Evolutionary conservation across 2,797 vertebrate species (phyloP).

Genomic region (Lithobates pipiens): DNA sequence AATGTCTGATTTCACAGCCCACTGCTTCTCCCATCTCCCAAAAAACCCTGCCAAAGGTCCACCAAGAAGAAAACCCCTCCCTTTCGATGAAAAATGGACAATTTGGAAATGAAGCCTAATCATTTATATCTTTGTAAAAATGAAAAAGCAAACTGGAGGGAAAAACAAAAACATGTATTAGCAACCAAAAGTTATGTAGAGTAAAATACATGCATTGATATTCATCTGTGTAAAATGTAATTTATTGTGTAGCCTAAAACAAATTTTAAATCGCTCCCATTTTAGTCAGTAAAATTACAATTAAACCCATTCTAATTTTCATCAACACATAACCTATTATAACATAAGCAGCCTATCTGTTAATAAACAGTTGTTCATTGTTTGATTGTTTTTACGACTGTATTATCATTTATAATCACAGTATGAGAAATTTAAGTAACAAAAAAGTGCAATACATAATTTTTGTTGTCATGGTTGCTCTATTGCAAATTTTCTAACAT

Average conservation of each 20-base stretch:
- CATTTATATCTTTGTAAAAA: conserved; percentile 14
- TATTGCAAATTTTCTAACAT: neutral
- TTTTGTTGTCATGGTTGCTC: neutral
- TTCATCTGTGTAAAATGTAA: neutral
- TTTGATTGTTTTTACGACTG: neutral
- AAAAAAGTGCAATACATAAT: neutral
- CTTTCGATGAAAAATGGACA: conserved; percentile 64
- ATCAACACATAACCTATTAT: neutral
- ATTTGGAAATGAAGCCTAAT: conserved; percentile 50
- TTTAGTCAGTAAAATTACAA: neutral
- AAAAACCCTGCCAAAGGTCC: conserved; percentile 71
- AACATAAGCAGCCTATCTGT: neutral
- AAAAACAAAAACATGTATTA: neutral
- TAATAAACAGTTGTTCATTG: neutral
- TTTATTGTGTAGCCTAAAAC: neutral
- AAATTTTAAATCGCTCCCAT: neutral
- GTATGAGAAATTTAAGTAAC: neutral
- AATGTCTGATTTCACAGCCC: conserved; percentile 91
- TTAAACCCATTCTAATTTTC: neutral
- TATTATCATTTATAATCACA: neutral
- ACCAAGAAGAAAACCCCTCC: conserved; percentile 67
- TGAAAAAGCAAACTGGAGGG: neutral
- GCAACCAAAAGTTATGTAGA: too few relatives aligned
- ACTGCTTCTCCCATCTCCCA: conserved; percentile 79
- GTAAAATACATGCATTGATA: too few relatives aligned